These are phyloP conservation scores for Philonicus albiceps DNA, from an alignment of 2,888 invertebrate species.

Conservation along the genomic window DNA sequence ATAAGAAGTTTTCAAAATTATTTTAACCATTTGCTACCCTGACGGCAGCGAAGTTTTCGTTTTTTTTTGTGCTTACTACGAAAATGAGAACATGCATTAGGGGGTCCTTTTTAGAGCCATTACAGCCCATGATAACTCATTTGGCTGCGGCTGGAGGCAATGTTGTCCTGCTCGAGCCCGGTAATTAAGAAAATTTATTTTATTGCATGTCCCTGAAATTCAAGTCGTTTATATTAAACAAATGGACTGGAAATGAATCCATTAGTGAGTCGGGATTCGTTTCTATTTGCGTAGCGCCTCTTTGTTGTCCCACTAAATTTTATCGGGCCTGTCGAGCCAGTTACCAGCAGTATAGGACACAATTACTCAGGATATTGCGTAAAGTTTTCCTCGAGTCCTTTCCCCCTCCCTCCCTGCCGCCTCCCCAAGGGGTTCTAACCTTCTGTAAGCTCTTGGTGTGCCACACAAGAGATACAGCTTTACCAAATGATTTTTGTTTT, in stretches of 20 bases:
- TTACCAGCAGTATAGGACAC: not conserved
- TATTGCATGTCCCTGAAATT: constrained; percentile 35
- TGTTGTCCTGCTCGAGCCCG: constrained; percentile 22
- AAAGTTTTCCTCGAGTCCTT: not conserved
- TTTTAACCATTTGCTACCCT: constrained; percentile 28
- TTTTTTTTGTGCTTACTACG: not conserved
- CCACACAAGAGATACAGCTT: not conserved
- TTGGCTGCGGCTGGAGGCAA: constrained; percentile 25
- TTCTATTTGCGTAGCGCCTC: constrained; percentile 2
- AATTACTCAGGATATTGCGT: constrained; percentile 20
- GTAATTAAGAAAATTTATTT: constrained; percentile 44
- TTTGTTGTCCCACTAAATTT: not conserved
- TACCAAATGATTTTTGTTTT: not conserved
- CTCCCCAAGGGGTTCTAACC: no score
- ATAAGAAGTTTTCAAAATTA: constrained; percentile 28
- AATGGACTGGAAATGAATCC: constrained; percentile 43
- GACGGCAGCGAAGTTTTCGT: not conserved
- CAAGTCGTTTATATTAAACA: constrained; percentile 36
- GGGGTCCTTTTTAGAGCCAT: constrained; percentile 19
- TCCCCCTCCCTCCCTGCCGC: no score
- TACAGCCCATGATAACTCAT: constrained; percentile 30
- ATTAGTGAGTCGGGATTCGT: constrained; percentile 21
- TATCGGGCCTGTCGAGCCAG: not conserved
- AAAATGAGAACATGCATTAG: constrained; percentile 24
- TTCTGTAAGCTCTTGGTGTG: not conserved